These are phyloP conservation scores for Cyrtorhinus lividipennis DNA, from an alignment of 1,140 invertebrate species.

Conservation along the genomic window DNA sequence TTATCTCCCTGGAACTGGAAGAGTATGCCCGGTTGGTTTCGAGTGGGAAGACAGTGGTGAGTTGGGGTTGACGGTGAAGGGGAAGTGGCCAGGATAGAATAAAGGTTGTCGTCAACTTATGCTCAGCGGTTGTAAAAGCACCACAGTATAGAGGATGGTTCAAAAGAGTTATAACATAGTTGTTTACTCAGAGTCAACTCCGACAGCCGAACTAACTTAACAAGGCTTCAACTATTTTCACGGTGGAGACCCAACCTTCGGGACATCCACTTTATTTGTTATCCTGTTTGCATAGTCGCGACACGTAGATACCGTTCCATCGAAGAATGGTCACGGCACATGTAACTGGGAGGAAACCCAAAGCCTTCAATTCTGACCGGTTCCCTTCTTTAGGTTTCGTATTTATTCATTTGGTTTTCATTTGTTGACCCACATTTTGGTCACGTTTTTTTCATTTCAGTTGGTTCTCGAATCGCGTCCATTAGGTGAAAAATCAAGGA, in stretches of 20 bases:
- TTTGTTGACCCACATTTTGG: too few species aligned
- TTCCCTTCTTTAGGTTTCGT: not conserved
- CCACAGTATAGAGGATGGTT: not conserved
- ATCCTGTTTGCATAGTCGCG: conserved; percentile 2
- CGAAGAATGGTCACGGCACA: not conserved
- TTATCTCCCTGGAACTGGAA: not conserved
- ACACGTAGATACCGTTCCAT: not conserved
- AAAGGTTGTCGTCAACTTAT: conserved; percentile 9
- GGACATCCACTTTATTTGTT: not conserved
- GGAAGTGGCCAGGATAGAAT: not conserved
- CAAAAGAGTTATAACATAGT: conserved; percentile 4
- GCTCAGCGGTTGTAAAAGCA: conserved; percentile 4
- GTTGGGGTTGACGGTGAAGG: not conserved
- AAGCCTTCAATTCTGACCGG: not conserved
- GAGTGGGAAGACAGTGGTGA: not conserved
- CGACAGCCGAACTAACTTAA: conserved; percentile 1
- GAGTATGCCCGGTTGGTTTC: not conserved
- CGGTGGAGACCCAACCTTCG: not conserved
- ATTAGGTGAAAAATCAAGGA: too few species aligned
- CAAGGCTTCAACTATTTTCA: conserved; percentile 4
- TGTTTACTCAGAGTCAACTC: not conserved
- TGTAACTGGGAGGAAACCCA: not conserved
- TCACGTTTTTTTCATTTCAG: too few species aligned
- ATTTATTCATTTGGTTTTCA: too few species aligned
- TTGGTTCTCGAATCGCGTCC: too few species aligned